Base-by-base conservation (phyloP, 30 jellyfish, hydroid and myxozoan species). In the Cassiopea andromeda region DNA sequence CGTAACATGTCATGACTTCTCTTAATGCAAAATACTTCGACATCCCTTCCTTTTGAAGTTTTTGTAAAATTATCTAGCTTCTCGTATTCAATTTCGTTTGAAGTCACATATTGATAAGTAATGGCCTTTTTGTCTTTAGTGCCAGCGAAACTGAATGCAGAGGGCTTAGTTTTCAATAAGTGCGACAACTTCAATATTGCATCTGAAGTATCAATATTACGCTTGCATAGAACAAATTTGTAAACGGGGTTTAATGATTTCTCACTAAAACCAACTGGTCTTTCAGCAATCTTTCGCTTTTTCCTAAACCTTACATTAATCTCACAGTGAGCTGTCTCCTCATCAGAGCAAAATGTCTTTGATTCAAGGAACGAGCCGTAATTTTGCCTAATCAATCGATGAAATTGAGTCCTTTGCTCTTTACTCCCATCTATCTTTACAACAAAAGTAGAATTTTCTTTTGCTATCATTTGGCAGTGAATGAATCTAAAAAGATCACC, bases 81-180 rank as follows among this genome's bases (percentile, higher is more conserved):
- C 46, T 46, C 90, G 50, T 38, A 17, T 0, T 61, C 2, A 18
- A 78, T 79, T 44, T 82, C 98, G 8, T 71, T 61, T 1, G 85
- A 81, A 0, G 97, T 67, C 12, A 93, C 60, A 44, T 45, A 48
- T 81, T 93, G 98, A 48, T 79, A 84, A 0, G 98, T 93, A 12
- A 82, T 75, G 19, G 98, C 98, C 61, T 83, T 93, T 78, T 88
- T 93, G 87, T 93, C 98, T 83, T 93, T 93, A 50, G 85, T 80
- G 47, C 98, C 98, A 67, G 98, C 97, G 69, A 80, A 93, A 46
- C 85, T 78, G 16, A 93, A 61, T 15, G 80, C 17, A 1, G 92
- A 75, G 1, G 92, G 80, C 43, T 93, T 78, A 27, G 70, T 58
- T 16, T 84, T 80, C 60, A 93, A 54, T 8, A 44, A 81, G 50